phyloP scores from a whole-genome alignment of 2,797 vertebrate genomes.

The Pempheris klunzingeri region DNA sequence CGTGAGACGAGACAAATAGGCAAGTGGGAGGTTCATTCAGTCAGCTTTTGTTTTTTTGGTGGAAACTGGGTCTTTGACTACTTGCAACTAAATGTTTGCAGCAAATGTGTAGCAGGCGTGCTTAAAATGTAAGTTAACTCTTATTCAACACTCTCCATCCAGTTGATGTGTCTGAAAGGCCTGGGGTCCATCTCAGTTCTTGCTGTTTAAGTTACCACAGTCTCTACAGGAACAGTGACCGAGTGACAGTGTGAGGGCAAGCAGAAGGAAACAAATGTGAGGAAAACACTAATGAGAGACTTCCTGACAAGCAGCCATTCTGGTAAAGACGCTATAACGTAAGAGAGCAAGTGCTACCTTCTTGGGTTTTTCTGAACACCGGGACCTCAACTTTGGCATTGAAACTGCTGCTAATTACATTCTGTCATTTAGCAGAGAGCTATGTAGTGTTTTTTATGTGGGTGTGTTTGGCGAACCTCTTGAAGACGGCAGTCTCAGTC shows the following conservation, averaged over 20 bases:
- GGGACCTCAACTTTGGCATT: not conserved
- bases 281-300: conserved; percentile 22
- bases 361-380: not conserved
- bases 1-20: not conserved
- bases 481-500: conserved; percentile 98
- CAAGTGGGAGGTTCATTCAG: not conserved
- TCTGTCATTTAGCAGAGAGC: not conserved
- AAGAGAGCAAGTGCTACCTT: not conserved
- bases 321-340: not conserved
- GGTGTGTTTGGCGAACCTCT: conserved; percentile 88
- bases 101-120: not conserved
- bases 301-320: not conserved
- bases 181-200: not conserved
- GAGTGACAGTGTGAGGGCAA: not conserved
- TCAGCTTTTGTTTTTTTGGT: not conserved
- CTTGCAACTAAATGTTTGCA: conserved; percentile 5
- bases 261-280: conserved; percentile 1
- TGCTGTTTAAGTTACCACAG: not conserved
- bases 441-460: not conserved
- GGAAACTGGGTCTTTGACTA: not conserved
- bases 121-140: not conserved
- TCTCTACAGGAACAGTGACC: not conserved
- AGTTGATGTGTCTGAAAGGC: not conserved
- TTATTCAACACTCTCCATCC: not conserved
- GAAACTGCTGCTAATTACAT: not conserved